phyloP scores from a whole-genome alignment of 2,113 vertebrate species.

The Platysteira castanea region DNA sequence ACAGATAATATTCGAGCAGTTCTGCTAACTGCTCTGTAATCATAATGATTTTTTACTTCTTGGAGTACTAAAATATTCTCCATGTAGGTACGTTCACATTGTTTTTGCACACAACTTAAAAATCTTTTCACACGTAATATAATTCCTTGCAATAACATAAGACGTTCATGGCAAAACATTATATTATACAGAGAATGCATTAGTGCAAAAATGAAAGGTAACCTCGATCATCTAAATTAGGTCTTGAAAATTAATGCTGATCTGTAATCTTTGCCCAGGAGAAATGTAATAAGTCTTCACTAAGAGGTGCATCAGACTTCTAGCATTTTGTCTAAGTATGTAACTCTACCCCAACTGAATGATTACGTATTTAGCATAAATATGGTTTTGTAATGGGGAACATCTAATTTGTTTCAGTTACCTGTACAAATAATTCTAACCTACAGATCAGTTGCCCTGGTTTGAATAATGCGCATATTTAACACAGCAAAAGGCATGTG shows the following conservation, averaged over 20 bases:
- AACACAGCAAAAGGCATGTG: background rate
- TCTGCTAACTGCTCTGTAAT: background rate
- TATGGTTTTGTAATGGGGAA: background rate
- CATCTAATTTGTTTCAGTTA: conserved; percentile 12
- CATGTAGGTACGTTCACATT: background rate
- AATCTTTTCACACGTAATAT: background rate
- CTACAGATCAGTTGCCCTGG: background rate
- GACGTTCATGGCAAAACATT: background rate
- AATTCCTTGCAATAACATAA: background rate
- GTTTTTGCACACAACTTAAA: background rate
- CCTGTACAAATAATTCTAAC: background rate
- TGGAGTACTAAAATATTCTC: background rate
- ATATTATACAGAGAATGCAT: background rate
- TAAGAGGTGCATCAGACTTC: background rate
- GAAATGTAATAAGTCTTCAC: background rate
- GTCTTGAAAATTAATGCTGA: background rate
- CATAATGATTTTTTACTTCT: background rate
- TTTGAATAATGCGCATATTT: background rate
- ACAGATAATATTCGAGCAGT: background rate
- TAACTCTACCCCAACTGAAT: background rate
- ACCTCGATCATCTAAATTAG: background rate
- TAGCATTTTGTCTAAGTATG: background rate
- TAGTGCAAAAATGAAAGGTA: background rate
- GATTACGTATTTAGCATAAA: background rate
- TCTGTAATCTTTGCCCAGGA: background rate